Base-by-base conservation (phyloP, 2,797 vertebrate species). In the Picus viridis region DNA sequence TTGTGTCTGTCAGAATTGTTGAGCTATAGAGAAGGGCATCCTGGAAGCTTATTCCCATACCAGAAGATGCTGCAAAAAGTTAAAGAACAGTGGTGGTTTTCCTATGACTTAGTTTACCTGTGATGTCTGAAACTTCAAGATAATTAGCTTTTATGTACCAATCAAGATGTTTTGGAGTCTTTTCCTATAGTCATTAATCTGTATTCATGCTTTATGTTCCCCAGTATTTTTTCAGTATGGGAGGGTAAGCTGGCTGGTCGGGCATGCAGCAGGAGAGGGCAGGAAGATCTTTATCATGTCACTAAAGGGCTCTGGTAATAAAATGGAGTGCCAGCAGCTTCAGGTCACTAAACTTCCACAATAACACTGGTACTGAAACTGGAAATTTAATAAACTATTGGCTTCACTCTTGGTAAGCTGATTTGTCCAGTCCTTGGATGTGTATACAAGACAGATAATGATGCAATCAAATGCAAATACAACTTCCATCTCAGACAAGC, bases 311-410 rank as follows among this genome's bases (percentile, higher is more conserved):
- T 43, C 67, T 89, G 49, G 62, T 86, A 87, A 54, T 94, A 95
- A 93, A 92, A 12, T 10, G 20, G 70, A 95, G 71, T 92, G 85
- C 91, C 91, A 96, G 88, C 59, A 94, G 62, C 94, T 85, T 95
- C 70, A 90, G 86, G 82, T 93, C 89, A 69, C 67, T 76, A 81
- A 83, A 58, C 78, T 97, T 97, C 93, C 86, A 94, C 97, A 97
- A 96, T 79, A 97, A 89, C 88, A 45, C 45, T 43, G 36, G 49
- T 95, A 76, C 93, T 94, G 88, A 95, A 96, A 96, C 81, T 93
- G 92, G 75, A 92, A 96, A 89, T 83, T 72, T 84, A 72, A 92
- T 80, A 94, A 92, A 81, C 73, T 64, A 58, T 64, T 95, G 85
- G 57, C 65, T 92, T 92, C 70, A 23, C 12, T 76, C 73, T 95